These are phyloP conservation scores for Saturnia japonica DNA, from an alignment of 2,888 invertebrate genomes.

Conservation along the genomic window DNA sequence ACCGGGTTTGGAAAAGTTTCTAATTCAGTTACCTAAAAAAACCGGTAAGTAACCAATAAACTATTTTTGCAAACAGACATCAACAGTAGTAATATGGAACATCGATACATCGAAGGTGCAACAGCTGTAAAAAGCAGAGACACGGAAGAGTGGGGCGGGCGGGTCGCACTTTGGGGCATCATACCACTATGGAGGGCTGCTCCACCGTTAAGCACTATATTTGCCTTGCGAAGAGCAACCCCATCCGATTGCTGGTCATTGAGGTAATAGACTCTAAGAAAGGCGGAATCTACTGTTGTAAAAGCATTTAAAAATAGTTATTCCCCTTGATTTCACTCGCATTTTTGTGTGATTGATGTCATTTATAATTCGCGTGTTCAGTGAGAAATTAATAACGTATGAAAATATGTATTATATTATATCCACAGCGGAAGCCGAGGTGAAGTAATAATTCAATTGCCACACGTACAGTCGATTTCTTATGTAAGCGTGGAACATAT, in stretches of 20 bases:
- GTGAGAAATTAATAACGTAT: too few relatives aligned
- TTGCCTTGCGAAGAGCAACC: constrained; percentile 60
- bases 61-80: constrained; percentile 14
- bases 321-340: too few relatives aligned
- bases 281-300: too few relatives aligned
- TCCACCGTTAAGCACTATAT: constrained; percentile 63
- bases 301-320: too few relatives aligned
- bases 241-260: constrained; percentile 76
- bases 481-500: constrained; percentile 67
- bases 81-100: constrained; percentile 30
- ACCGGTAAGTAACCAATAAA: neutral
- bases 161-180: constrained; percentile 66
- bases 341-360: too few relatives aligned
- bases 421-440: constrained; percentile 64
- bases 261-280: constrained; percentile 43
- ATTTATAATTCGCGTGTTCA: too few relatives aligned
- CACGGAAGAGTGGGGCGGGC: constrained; percentile 63
- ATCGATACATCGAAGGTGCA: constrained; percentile 43
- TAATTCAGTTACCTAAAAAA: neutral
- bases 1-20: too few relatives aligned
- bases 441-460: constrained; percentile 61
- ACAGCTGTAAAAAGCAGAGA: constrained; percentile 50
- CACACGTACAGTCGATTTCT: constrained; percentile 41
- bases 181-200: constrained; percentile 66
- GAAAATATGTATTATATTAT: too few relatives aligned